Evolutionary conservation across 2,888 invertebrate species (phyloP), one percentile per base, ranked within the genome.

Genomic region (Osmoderma eremita): DNA sequence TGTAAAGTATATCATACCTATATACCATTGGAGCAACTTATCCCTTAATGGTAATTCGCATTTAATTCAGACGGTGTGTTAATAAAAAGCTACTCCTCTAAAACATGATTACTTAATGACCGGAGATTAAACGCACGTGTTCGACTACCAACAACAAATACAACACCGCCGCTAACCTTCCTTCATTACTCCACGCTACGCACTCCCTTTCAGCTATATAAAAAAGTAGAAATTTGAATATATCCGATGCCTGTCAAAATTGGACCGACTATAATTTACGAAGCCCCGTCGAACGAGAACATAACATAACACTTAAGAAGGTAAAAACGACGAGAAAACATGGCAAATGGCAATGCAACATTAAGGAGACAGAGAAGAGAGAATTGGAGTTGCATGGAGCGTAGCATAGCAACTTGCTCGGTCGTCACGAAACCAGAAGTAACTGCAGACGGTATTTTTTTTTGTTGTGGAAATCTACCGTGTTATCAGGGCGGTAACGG

Each of bases 401-500:
- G 24, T 50, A 24, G 24, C 20, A 13, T 22, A 24, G 50, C n/a
- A n/a, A 3, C 22, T 6, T 3, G 20, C 13, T 13, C 50, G 6
- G 22, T 30, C 39, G 41, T 56, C 45, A 45, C 58, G 58, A 41
- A 61, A 61, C 58, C 48, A 54, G 48, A 65, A 65, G 65, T 58
- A 41, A 65, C 56, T 24, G 65, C 65, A 58, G 58, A 58, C 58
- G 49, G 65, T 50, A 58, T 65, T 39, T 50, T 30, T 30, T 30
- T 30, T 30, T 30, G 30, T 30, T 45, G 38, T 49, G 63, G 65
- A 65, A 67, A 61, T 51, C 66, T 62, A 69, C 54, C 67, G 45
- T 72, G 66, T 69, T 71, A 73, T 72, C 72, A 72, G 10, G 15
- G 42, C 30, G 17, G 30, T 36, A n/a, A 30, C 3, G 10, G 30